These are phyloP conservation scores for Microctonus aethiopoides DNA, from an alignment of 2,888 invertebrate species.

Conservation along the genomic window DNA sequence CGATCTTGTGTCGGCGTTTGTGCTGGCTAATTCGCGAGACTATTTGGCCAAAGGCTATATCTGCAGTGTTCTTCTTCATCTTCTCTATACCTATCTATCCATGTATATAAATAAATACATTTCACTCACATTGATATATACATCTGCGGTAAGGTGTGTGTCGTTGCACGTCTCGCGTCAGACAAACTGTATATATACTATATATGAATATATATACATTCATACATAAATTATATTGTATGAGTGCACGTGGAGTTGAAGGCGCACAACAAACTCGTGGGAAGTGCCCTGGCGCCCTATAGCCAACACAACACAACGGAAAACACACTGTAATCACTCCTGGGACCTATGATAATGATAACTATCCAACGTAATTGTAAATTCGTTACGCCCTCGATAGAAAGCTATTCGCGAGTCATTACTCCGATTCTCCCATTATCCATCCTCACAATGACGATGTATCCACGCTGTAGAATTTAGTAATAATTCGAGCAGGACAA, in stretches of 20 bases:
- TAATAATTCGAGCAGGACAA: conserved; percentile 9
- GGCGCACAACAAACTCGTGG: conserved; percentile 47
- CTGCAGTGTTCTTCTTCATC: background rate
- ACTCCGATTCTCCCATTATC: conserved; percentile 53
- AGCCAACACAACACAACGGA: conserved; percentile 42
- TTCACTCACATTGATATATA: background rate
- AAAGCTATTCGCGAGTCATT: conserved; percentile 62
- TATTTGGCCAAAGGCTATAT: conserved; percentile 32
- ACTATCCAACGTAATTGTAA: conserved; percentile 62
- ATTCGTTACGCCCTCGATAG: conserved; percentile 63
- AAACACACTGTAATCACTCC: conserved; percentile 45
- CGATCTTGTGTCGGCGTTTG: conserved; percentile 37
- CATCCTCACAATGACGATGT: conserved; percentile 23
- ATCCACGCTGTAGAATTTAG: conserved; percentile 31
- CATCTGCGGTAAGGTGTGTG: conserved; percentile 11
- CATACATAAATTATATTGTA: conserved; percentile 22
- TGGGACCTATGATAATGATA: conserved; percentile 53
- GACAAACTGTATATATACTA: conserved; percentile 6
- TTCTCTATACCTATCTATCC: background rate
- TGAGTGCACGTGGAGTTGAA: conserved; percentile 10
- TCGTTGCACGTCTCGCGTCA: conserved; percentile 10
- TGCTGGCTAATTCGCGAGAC: conserved; percentile 55
- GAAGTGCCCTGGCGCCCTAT: conserved; percentile 51
- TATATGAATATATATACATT: conserved; percentile 32
- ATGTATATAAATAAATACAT: background rate